Conservation (phyloP, 2,797 vertebrate genomes). For the Pipistrellus pygmaeus region DNA sequence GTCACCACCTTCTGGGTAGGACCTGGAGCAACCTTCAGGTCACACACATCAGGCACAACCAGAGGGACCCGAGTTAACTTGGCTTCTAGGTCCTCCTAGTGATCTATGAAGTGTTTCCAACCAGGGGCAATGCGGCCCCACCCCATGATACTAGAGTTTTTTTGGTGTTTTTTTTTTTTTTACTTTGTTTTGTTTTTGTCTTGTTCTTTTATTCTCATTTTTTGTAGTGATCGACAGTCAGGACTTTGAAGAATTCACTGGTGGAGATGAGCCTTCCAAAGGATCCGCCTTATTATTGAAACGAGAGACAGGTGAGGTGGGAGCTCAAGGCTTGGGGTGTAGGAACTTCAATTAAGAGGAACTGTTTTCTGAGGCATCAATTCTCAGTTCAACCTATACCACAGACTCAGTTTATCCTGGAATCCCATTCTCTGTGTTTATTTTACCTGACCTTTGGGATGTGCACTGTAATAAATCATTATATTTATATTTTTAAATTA, state of each 20-base stretch:
- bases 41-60: background rate
- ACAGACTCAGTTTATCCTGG: background rate
- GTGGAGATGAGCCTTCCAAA: accelerated
- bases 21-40: background rate
- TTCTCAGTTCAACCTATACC: background rate
- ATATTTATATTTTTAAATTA: background rate
- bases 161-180: no score
- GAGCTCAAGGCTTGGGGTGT: background rate
- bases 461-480: background rate
- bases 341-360: background rate
- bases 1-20: no score
- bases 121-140: no score
- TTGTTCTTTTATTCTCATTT: background rate
- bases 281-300: background rate
- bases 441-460: background rate
- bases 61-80: no score
- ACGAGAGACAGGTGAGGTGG: background rate
- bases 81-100: background rate
- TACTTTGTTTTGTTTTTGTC: no score
- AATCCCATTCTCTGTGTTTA: background rate
- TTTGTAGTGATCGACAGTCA: constrained; percentile 62
- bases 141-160: no score
- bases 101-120: background rate
- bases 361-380: background rate
- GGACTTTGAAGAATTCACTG: background rate